Evolutionary conservation across 2,797 vertebrate species (phyloP).

Genomic region (Aeoliscus strigatus): DNA sequence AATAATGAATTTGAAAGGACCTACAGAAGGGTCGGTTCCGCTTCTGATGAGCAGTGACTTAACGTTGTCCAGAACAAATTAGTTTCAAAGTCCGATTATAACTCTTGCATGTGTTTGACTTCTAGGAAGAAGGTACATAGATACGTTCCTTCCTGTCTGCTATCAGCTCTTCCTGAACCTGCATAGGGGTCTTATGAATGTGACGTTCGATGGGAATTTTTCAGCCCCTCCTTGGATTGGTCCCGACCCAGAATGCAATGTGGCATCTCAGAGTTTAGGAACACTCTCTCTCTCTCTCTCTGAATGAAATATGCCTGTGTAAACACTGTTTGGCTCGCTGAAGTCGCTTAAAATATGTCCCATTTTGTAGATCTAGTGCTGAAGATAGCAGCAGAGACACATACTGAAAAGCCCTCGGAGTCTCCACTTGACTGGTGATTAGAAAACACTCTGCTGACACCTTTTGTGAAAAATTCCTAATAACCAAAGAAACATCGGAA

Average conservation of each 20-base stretch:
- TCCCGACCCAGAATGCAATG: slow-evolving; percentile 37
- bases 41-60: not conserved
- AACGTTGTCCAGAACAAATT: not conserved
- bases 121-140: slow-evolving; percentile 31
- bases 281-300: slow-evolving; percentile 48
- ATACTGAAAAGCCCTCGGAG: slow-evolving; percentile 22
- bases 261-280: slow-evolving; percentile 44
- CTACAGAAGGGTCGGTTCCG: not conserved
- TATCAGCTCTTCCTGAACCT: slow-evolving; percentile 63
- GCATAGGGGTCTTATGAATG: slow-evolving; percentile 71
- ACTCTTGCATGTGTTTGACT: slow-evolving; percentile 42
- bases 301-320: slow-evolving; percentile 79
- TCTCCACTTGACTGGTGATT: slow-evolving; percentile 45
- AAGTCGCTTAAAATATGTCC: slow-evolving; percentile 70
- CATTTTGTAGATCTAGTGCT: slow-evolving; percentile 78
- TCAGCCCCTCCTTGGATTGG: slow-evolving; percentile 58
- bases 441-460: slow-evolving; percentile 46
- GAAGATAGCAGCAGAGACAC: slow-evolving; percentile 62
- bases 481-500: slow-evolving; percentile 55
- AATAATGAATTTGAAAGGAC: slow-evolving; percentile 33
- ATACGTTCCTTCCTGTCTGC: slow-evolving; percentile 62
- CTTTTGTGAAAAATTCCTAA: slow-evolving; percentile 47
- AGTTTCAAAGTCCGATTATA: too few species aligned
- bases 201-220: slow-evolving; percentile 66
- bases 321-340: slow-evolving; percentile 78